Evolutionary conservation across 53 echinoderm and acorn worm species (phyloP).

Genomic region (Actinopyga echinites): DNA sequence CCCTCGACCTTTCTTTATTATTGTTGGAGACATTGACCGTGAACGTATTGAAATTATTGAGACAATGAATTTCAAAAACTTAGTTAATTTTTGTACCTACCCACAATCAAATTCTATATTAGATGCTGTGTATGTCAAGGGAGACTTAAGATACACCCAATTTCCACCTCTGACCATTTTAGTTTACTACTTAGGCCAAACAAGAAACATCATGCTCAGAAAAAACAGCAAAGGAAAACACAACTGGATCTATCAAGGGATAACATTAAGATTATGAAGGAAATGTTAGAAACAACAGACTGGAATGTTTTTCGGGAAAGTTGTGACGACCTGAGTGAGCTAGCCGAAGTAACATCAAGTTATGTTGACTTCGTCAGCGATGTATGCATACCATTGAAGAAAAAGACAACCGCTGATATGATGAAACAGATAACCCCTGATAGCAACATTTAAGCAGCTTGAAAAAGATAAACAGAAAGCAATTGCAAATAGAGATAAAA

Average conservation of each 20-base stretch:
- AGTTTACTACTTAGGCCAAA: background rate
- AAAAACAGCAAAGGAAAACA: background rate
- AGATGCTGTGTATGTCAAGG: background rate
- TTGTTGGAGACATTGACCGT: background rate
- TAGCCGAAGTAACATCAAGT: background rate
- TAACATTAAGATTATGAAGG: background rate
- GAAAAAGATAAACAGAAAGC: background rate
- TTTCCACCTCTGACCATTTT: background rate
- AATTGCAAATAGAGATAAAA: background rate
- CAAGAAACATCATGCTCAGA: background rate
- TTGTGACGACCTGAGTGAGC: background rate
- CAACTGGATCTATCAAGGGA: background rate
- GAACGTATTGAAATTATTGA: background rate
- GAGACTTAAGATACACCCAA: background rate
- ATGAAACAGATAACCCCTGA: no score
- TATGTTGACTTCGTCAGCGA: no score
- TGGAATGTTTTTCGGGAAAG: no score
- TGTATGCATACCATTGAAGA: slow-evolving; percentile 9
- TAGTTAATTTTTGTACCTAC: background rate
- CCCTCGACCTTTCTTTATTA: background rate
- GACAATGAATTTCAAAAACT: background rate
- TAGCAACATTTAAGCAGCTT: no score
- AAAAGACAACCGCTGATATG: no score
- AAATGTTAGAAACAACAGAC: no score
- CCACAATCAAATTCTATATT: background rate